A percentile compares a stretch with the other conserved stretches of the same genome.
These are phyloP conservation scores for Myrmecobius fasciatus DNA, from an alignment of 2,113 vertebrate species.

Conservation along the genomic window DNA sequence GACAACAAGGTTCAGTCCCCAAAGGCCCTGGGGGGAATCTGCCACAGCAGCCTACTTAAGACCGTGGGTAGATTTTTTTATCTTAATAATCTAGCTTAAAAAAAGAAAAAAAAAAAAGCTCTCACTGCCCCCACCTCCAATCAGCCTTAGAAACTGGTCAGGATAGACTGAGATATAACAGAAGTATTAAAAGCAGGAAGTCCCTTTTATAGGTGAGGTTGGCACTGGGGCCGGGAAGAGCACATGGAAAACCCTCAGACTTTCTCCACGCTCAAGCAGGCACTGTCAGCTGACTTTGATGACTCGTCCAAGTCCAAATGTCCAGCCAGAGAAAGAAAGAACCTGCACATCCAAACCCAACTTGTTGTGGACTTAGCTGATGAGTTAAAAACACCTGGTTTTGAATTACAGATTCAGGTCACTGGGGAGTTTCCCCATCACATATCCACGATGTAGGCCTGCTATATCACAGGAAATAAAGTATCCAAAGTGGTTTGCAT, in stretches of 20 bases:
- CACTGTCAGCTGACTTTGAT: not conserved
- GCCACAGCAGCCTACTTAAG: not conserved
- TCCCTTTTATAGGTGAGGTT: not conserved
- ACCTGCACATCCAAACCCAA: not conserved
- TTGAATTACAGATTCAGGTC: not conserved
- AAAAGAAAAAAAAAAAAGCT: not conserved
- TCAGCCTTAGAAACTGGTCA: not conserved
- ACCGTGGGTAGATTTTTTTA: not conserved
- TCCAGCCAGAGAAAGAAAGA: not conserved
- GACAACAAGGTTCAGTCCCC: slow-evolving; percentile 47
- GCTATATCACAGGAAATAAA: not conserved
- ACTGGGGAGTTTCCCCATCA: not conserved
- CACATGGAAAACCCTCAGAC: not conserved
- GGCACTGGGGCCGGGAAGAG: not conserved
- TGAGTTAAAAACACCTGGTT: not conserved
- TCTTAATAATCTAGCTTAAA: slow-evolving; percentile 16
- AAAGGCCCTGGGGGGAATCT: not conserved
- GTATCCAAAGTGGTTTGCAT: not conserved
- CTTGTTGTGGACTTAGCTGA: not conserved
- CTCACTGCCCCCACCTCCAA: not conserved
- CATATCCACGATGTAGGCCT: not conserved
- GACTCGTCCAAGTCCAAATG: not conserved
- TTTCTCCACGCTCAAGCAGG: not conserved
- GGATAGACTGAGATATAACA: not conserved
- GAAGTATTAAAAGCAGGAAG: not conserved